Percentiles rank a stretch among this genome's conserved stretches.
These are phyloP conservation scores for Raphicerus campestris DNA, from an alignment of 2,113 vertebrate species.

Conservation along the genomic window DNA sequence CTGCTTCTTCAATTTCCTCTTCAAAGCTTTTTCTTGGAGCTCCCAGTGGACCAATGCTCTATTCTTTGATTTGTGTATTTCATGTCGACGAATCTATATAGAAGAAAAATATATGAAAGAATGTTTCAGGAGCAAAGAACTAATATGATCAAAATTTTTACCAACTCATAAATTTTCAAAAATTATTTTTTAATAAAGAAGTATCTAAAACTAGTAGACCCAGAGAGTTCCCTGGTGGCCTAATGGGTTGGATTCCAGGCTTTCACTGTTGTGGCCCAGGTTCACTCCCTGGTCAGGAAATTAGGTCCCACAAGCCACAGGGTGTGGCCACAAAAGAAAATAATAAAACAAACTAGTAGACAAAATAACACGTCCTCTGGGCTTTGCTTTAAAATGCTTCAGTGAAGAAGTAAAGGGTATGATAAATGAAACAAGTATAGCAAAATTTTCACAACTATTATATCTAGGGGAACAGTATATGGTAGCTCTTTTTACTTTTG, in stretches of 20 bases:
- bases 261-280: neutral
- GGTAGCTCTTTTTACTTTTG: neutral
- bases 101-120: neutral
- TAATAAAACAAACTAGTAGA: neutral
- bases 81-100: constrained; percentile 85
- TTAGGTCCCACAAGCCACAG: neutral
- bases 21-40: constrained; percentile 85
- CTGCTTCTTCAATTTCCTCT: constrained; percentile 79
- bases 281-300: neutral
- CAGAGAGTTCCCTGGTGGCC: neutral
- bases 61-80: constrained; percentile 92
- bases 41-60: constrained; percentile 88
- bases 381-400: constrained; percentile 10
- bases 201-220: neutral
- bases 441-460: neutral
- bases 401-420: neutral
- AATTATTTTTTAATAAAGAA: neutral
- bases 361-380: neutral
- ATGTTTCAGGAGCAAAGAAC: constrained; percentile 1
- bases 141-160: neutral
- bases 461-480: neutral
- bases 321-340: neutral
- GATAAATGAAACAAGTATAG: neutral
- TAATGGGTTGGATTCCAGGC: neutral
- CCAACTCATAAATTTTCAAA: constrained; percentile 38